Base-by-base conservation (phyloP, 2,888 invertebrate species). In the Lochmaea capreae region DNA sequence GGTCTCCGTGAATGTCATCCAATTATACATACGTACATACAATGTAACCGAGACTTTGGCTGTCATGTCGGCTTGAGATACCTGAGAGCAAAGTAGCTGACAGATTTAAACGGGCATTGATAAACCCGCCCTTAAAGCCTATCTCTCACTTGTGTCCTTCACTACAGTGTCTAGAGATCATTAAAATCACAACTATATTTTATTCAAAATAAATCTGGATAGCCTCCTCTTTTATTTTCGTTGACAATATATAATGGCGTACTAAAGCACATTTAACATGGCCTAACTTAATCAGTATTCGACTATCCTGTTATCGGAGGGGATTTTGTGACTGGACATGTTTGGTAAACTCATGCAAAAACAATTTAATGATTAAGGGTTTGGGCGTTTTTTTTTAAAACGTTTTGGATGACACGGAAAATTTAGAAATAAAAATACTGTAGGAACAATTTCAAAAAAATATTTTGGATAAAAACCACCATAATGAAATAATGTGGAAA, bases 311-410 rank as follows among this genome's bases (percentile, higher is more conserved):
- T 63, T 63, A 63, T 63, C 62, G 43, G 42, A 18, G 18, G 18
- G 42, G 43, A 43, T 63, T 43, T n/a, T 16, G 62, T 12, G 11
- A 63, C 42, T 43, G 62, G 43, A 63, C 43, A 42, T 12, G 62
- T 42, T 63, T 42, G 39, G 62, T 18, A 63, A 10, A 54, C 54
- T 54, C 54, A 10, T 43, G 5, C 62, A 63, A 63, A 63, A 63
- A 43, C 62, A 63, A 43, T 63, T 42, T 63, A 18, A 18, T 63
- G 62, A 63, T 63, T 63, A 63, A 63, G 62, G 62, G 16, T 16
- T 43, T 43, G 16, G 43, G 39, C 62, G 39, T 39, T 42, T 42
- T 62, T n/a, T 43, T 39, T 39, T 5, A 11, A 12, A 63, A n/a
- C 61, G 1, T 61, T 61, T 14, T 39, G 61, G 43, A 16, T 63